Evolutionary conservation across 2,113 vertebrate genomes (phyloP).

Genomic region (Varanus salvator): DNA sequence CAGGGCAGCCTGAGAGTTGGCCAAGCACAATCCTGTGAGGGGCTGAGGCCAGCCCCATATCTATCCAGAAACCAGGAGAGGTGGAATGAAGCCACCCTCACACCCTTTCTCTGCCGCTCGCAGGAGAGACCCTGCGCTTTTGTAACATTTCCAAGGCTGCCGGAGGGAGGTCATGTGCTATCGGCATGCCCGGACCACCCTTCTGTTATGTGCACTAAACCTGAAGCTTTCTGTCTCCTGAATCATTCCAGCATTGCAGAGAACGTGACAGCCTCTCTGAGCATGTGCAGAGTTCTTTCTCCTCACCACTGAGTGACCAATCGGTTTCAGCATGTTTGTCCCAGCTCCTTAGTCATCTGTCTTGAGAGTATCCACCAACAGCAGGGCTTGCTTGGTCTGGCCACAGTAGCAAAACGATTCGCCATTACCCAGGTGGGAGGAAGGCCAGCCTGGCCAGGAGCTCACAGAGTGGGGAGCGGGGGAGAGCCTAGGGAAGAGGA

Average conservation of each 20-base stretch:
- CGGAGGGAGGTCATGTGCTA: too few species aligned
- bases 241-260: background rate
- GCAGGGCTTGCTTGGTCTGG: background rate
- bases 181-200: too few species aligned
- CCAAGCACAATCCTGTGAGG: too few species aligned
- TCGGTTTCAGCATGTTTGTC: background rate
- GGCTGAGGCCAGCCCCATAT: too few species aligned
- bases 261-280: background rate
- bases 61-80: background rate
- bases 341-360: background rate
- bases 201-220: too few species aligned
- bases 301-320: background rate
- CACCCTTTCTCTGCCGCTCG: background rate
- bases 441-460: background rate
- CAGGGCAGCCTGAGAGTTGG: too few species aligned
- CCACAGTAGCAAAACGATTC: background rate
- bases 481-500: slow-evolving; percentile 18
- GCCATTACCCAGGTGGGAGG: slow-evolving; percentile 26
- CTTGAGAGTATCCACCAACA: background rate
- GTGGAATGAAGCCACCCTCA: background rate
- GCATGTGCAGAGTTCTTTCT: background rate
- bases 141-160: too few species aligned
- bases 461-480: background rate
- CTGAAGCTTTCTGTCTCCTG: background rate
- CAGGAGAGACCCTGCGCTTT: too few species aligned